Percentiles rank a stretch among this genome's conserved stretches.
Conservation (phyloP, 1,140 invertebrate genomes). For the Matsumurasca onukii region DNA sequence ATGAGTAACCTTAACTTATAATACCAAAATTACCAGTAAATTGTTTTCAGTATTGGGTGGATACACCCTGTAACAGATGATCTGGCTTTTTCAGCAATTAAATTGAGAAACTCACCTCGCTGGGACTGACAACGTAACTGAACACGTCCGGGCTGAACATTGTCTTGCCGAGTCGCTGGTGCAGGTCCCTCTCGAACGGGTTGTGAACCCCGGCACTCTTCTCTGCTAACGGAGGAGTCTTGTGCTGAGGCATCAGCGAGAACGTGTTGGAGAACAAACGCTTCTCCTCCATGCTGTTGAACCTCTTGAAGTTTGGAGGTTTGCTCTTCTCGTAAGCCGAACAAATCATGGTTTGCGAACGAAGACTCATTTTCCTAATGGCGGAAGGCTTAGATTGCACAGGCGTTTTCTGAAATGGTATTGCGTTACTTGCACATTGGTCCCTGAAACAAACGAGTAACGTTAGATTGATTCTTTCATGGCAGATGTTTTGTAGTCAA, state of each 20-base stretch:
- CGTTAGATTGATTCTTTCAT: not conserved
- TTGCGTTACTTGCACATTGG: not conserved
- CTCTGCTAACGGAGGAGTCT: not conserved
- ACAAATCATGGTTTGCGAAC: slow-evolving; percentile 14
- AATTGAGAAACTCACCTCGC: not conserved
- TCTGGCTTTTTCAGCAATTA: not conserved
- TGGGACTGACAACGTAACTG: not conserved
- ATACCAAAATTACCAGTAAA: no score
- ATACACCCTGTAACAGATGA: not conserved
- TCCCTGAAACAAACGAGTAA: not conserved
- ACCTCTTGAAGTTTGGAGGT: not conserved
- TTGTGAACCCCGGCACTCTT: not conserved
- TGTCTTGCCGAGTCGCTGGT: not conserved
- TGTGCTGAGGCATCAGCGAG: slow-evolving; percentile 6
- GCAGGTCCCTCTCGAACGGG: not conserved
- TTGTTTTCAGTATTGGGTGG: not conserved
- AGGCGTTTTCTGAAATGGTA: not conserved
- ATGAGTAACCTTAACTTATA: no score
- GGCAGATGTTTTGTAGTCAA: not conserved
- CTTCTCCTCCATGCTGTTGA: slow-evolving; percentile 14
- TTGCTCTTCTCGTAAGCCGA: not conserved
- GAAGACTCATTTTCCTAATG: slow-evolving; percentile 10
- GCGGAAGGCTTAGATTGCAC: not conserved
- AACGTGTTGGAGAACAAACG: slow-evolving; percentile 8
- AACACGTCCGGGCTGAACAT: slow-evolving; percentile 14